Conservation (phyloP, 2,888 invertebrate species). For the Mythimna pallens region DNA sequence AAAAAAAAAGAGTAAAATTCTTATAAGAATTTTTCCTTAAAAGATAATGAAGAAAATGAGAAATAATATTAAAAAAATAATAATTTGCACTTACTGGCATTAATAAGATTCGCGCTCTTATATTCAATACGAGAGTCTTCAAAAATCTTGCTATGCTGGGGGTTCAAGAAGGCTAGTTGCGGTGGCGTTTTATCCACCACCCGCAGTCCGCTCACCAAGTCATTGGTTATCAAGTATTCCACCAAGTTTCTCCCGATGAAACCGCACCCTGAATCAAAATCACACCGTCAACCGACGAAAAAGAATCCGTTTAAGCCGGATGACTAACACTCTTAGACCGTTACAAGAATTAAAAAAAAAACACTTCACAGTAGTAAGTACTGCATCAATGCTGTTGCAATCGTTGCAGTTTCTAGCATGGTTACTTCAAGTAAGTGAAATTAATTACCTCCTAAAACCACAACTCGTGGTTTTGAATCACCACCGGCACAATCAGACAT, state of each 20-base stretch:
- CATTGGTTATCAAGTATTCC: conserved; percentile 94
- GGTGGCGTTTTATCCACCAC: conserved; percentile 98
- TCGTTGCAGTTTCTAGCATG: not conserved
- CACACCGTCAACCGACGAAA: conserved; percentile 71
- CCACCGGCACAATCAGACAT: conserved; percentile 87
- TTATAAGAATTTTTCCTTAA: not conserved
- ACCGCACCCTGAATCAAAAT: conserved; percentile 94
- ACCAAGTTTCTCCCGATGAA: conserved; percentile 98
- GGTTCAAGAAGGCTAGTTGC: conserved; percentile 97
- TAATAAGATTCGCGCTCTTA: conserved; percentile 97
- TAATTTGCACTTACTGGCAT: conserved; percentile 92
- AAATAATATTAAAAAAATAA: conserved; percentile 6
- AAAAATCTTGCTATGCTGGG: conserved; percentile 93
- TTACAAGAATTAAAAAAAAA: conserved; percentile 75
- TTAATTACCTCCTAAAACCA: conserved; percentile 87
- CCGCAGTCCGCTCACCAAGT: conserved; percentile 93
- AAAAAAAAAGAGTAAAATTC: not conserved
- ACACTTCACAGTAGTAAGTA: conserved; percentile 23
- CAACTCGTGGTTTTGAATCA: conserved; percentile 86
- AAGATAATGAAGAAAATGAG: not conserved
- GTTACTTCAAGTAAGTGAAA: conserved; percentile 6
- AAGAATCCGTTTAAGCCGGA: conserved; percentile 71
- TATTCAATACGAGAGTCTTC: conserved; percentile 95
- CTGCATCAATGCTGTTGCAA: not conserved
- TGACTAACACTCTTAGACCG: conserved; percentile 87